These are phyloP conservation scores for Amphiprion percula DNA, from an alignment of 2,113 vertebrate genomes.

Conservation along the genomic window DNA sequence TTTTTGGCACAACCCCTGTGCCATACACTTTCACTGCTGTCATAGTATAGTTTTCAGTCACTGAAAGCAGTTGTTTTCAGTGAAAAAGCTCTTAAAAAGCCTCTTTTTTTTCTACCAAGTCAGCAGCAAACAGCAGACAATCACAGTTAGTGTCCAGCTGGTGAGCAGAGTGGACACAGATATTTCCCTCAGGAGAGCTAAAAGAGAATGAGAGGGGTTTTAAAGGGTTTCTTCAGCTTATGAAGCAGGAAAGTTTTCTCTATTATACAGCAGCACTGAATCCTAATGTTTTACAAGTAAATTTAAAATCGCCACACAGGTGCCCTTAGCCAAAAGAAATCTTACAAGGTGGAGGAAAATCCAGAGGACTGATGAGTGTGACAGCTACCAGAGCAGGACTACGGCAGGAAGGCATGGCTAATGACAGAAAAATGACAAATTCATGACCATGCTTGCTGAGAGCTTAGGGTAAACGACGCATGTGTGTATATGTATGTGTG, in stretches of 20 bases:
- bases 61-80: too few species aligned
- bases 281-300: too few species aligned
- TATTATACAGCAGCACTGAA: not conserved
- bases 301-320: not conserved
- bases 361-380: not conserved
- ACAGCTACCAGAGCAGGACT: not conserved
- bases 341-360: not conserved
- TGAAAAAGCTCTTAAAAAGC: not conserved
- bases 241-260: not conserved
- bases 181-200: not conserved
- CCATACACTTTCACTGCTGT: too few species aligned
- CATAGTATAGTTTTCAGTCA: too few species aligned
- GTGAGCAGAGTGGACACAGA: not conserved
- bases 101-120: not conserved
- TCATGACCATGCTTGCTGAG: conserved; percentile 34
- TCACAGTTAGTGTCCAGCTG: not conserved
- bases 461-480: conserved; percentile 47
- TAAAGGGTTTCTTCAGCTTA: not conserved
- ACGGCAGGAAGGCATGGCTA: not conserved
- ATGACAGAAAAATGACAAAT: conserved; percentile 57
- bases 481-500: conserved; percentile 11
- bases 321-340: not conserved
- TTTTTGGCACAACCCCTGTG: too few species aligned
- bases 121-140: not conserved
- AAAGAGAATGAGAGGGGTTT: not conserved